Evolutionary conservation across 2,797 vertebrate genomes (phyloP).

Genomic region (Coracias cyanogaster): DNA sequence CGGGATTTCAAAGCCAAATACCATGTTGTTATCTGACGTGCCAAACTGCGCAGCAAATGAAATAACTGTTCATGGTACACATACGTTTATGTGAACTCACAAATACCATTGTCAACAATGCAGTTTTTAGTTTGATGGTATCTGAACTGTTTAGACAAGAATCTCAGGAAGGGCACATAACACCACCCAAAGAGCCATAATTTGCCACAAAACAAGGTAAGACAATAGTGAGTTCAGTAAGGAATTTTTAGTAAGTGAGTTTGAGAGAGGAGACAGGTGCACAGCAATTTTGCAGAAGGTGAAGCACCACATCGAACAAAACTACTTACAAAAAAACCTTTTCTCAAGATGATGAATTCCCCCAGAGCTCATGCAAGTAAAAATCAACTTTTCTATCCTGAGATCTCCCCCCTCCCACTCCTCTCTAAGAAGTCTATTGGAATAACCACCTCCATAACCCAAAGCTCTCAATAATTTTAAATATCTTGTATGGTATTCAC

Average conservation of each 20-base stretch:
- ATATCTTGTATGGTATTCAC: not conserved
- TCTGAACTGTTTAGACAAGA: not conserved
- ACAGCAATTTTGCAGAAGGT: not conserved
- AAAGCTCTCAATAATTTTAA: not conserved
- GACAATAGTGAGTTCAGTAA: not conserved
- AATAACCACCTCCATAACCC: not conserved
- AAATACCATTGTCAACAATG: not conserved
- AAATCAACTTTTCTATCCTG: not conserved
- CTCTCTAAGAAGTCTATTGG: not conserved
- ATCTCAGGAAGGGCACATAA: not conserved
- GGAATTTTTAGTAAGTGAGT: not conserved
- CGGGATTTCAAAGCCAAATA: not conserved
- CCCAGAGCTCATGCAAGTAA: not conserved
- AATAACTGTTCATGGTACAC: not conserved
- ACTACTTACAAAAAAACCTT: not conserved
- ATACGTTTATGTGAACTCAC: not conserved
- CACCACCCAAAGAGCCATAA: not conserved
- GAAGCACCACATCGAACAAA: not conserved
- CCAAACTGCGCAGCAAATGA: not conserved
- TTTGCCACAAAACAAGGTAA: not conserved
- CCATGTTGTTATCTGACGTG: not conserved
- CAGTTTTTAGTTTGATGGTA: not conserved
- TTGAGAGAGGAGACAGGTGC: not conserved
- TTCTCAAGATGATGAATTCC: not conserved
- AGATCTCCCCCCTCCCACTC: not conserved